These are phyloP conservation scores for Diadema setosum DNA, from an alignment of 35 echinoderm and acorn worm genomes.

Conservation along the genomic window DNA sequence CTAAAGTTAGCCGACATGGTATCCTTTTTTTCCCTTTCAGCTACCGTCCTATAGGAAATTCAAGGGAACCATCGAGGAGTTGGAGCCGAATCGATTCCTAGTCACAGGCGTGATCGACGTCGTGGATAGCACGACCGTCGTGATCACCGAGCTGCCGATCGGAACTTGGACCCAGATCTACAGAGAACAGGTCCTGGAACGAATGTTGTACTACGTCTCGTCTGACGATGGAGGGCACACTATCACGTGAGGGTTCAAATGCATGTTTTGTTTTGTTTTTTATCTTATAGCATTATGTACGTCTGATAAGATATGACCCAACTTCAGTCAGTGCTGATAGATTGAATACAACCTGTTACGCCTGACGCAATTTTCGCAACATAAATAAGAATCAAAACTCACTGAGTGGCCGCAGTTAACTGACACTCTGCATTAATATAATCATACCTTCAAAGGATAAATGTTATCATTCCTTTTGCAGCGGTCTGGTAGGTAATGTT, in stretches of 20 bases:
- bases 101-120: slow-evolving; percentile 46
- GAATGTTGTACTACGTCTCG: slow-evolving; percentile 64
- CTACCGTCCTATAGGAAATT: slow-evolving; percentile 67
- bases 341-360: no score
- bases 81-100: slow-evolving; percentile 35
- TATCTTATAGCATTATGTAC: background rate
- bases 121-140: slow-evolving; percentile 52
- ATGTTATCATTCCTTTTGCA: no score
- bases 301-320: no score
- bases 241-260: slow-evolving; percentile 9
- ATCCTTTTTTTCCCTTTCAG: background rate
- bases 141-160: slow-evolving; percentile 69
- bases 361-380: background rate
- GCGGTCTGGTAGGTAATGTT: no score
- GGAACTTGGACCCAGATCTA: slow-evolving; percentile 60
- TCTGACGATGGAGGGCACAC: slow-evolving; percentile 23
- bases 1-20: no score
- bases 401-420: no score
- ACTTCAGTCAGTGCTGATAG: no score
- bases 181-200: slow-evolving; percentile 65
- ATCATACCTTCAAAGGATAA: no score
- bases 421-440: no score
- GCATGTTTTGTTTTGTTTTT: background rate
- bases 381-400: background rate
- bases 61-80: slow-evolving; percentile 54